A percentile compares a stretch with the other conserved stretches of the same genome.
Conservation (phyloP, 2,888 invertebrate species). For the Chalcosyrphus nemorum region DNA sequence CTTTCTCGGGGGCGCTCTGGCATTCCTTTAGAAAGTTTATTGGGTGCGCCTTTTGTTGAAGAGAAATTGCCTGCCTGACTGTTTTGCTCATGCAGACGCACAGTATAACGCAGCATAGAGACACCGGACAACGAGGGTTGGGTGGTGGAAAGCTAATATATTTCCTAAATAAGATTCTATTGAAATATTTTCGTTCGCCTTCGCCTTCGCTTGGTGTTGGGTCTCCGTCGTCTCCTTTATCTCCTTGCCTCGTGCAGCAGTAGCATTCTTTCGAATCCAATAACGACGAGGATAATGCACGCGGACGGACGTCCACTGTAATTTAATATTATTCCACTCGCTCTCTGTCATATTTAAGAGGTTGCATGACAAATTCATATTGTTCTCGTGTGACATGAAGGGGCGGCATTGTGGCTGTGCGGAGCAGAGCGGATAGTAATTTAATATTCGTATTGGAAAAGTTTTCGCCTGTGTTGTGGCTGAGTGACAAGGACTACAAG, state of each 20-base stretch:
- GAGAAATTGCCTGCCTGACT: constrained; percentile 54
- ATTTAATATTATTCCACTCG: constrained; percentile 59
- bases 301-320: constrained; percentile 29
- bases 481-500: constrained; percentile 21
- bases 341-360: constrained; percentile 58
- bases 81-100: constrained; percentile 31
- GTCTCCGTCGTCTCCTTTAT: too few relatives aligned
- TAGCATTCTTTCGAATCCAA: constrained; percentile 44
- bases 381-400: constrained; percentile 50
- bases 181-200: constrained; percentile 29
- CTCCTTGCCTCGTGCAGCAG: constrained; percentile 17
- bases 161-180: constrained; percentile 43
- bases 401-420: neutral
- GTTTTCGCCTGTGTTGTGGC: constrained; percentile 29
- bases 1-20: constrained; percentile 40
- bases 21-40: constrained; percentile 67
- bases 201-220: neutral
- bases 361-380: constrained; percentile 68
- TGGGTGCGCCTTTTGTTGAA: constrained; percentile 66
- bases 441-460: constrained; percentile 58
- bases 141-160: constrained; percentile 52
- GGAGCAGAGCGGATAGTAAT: constrained; percentile 6
- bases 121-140: neutral
- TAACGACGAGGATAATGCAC: constrained; percentile 50
- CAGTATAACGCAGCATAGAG: constrained; percentile 28